Conservation (phyloP, 1,140 invertebrate species). For the Achatina immaculata region DNA sequence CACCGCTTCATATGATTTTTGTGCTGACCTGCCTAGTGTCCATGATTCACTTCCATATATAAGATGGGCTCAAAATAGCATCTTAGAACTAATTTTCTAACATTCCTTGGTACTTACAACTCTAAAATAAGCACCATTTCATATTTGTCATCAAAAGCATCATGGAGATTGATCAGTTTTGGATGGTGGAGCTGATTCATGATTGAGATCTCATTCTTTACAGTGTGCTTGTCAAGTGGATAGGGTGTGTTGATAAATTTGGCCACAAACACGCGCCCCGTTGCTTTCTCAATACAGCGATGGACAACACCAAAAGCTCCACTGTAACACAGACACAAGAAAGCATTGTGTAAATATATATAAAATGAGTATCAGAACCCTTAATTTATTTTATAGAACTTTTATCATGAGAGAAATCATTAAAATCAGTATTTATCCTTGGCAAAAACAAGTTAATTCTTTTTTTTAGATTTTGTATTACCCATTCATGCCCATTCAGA, state of each 20-base stretch:
- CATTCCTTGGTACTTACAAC: slow-evolving; percentile 93
- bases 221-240: slow-evolving; percentile 95
- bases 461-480: too few species aligned
- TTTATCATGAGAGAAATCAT: too few species aligned
- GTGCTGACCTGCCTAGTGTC: too few species aligned
- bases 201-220: slow-evolving; percentile 98
- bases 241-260: slow-evolving; percentile 98
- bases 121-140: slow-evolving; percentile 99
- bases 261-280: slow-evolving; percentile 97
- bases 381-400: too few species aligned
- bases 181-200: slow-evolving; percentile 99
- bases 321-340: slow-evolving; percentile 55
- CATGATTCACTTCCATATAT: too few species aligned
- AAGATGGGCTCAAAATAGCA: too few species aligned
- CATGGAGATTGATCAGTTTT: slow-evolving; percentile 97
- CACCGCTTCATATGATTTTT: too few species aligned
- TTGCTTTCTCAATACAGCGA: slow-evolving; percentile 93
- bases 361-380: neutral
- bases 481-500: too few species aligned
- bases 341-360: neutral
- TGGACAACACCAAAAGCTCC: slow-evolving; percentile 99
- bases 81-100: too few species aligned
- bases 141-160: slow-evolving; percentile 89
- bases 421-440: too few species aligned
- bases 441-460: too few species aligned